Evolutionary conservation across 2,113 vertebrate genomes (phyloP), one percentile per base, ranked within the genome.

Genomic region (Mellivora capensis): DNA sequence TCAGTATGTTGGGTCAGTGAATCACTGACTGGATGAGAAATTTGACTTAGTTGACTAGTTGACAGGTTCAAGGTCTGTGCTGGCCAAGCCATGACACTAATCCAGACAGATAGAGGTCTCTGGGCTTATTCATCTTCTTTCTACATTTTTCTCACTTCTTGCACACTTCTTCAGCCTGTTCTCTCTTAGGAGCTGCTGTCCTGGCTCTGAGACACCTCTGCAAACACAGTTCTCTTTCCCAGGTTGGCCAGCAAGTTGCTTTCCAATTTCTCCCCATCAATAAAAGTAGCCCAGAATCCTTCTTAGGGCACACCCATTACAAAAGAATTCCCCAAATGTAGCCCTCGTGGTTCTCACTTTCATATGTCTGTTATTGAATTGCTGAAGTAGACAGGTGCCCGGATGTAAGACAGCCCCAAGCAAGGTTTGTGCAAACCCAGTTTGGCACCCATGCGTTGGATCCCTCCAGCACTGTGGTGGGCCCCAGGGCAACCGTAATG

Each of bases 71-170:
- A 62, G 72, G 39, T 76, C 59, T 27, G 14, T 1, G 0, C 14
- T 2, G 2, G 1, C 52, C 54, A 67, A 42, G 49, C 49, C 1
- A 0, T 39, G 25, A 10, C 49, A n/a, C 7, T 7, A 4, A 10
- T 23, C 23, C 37, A 52, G 47, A 21, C 82, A 6, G 37, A 39
- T 17, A 3, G 44, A n/a, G 71, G 17, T 29, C 31, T 4, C 5
- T 42, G 34, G 37, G 54, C 25, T 39, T 17, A 4, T 62, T 77
- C 10, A 61, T 27, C 13, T 39, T 34, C 62, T 13, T 54, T 21
- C 83, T 76, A 7, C 37, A 5, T 15, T 69, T 17, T 61, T 54
- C 76, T 90, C 7, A 6, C 42, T 39, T 34, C 71, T 61, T 17
- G 2, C 3, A 1, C 15, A 20, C 67, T 72, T 67, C 49, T 61